Evolutionary conservation across 2,888 invertebrate species (phyloP).

Genomic region (Acleris literana): DNA sequence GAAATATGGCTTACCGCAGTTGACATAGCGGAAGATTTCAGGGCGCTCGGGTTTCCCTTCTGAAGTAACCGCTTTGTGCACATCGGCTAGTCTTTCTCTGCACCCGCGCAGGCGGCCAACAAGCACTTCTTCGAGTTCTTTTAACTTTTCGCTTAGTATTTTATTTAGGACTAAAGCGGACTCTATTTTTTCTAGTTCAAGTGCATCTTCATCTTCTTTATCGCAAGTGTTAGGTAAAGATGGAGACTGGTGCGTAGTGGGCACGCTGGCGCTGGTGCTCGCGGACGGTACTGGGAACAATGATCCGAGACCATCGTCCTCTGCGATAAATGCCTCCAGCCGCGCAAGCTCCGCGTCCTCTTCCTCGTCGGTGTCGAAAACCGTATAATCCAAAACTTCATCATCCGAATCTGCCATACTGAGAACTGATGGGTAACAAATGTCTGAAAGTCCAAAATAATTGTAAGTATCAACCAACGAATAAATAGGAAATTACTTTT

Average conservation of each 20-base stretch:
- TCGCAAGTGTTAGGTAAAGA: constrained; percentile 32
- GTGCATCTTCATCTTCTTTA: constrained; percentile 18
- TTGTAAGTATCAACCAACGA: too few relatives aligned
- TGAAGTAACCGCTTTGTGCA: constrained; percentile 40
- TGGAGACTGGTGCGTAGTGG: constrained; percentile 37
- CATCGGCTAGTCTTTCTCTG: constrained; percentile 51
- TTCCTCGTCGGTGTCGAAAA: constrained; percentile 51
- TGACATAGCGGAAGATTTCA: constrained; percentile 55
- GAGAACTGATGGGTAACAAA: not conserved
- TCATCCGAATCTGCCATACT: constrained; percentile 41
- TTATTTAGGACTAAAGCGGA: constrained; percentile 65
- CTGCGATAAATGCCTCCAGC: constrained; percentile 46
- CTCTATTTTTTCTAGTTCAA: constrained; percentile 51
- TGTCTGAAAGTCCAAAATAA: too few relatives aligned
- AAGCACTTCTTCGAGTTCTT: constrained; percentile 46
- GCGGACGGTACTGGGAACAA: constrained; percentile 16
- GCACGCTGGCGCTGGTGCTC: constrained; percentile 32
- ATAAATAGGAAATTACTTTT: too few relatives aligned
- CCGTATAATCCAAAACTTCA: constrained; percentile 33
- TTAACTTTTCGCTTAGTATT: constrained; percentile 45
- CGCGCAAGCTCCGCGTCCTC: constrained; percentile 51
- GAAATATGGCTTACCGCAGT: constrained; percentile 86
- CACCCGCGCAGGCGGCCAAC: constrained; percentile 60
- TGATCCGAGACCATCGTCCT: constrained; percentile 42
- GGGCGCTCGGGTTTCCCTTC: constrained; percentile 42